phyloP scores from a whole-genome alignment of 2,888 invertebrate genomes.

The Carcina quercana region DNA sequence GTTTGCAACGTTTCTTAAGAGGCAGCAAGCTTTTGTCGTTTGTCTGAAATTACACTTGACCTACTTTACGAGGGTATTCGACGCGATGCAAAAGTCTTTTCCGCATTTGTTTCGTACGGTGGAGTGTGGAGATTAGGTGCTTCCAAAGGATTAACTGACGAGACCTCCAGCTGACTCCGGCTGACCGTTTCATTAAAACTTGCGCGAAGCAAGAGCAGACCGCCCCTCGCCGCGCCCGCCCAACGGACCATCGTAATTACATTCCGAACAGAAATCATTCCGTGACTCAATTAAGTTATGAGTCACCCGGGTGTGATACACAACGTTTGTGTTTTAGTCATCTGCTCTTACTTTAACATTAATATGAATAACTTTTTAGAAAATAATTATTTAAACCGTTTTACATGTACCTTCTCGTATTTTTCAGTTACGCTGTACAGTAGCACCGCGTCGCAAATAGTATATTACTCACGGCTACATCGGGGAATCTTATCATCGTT shows the following conservation, averaged over 20 bases:
- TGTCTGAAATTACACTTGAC: constrained; percentile 22
- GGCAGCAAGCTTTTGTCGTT: constrained; percentile 14
- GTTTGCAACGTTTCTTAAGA: constrained; percentile 14
- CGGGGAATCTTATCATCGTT: too few relatives aligned
- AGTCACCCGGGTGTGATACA: constrained; percentile 5
- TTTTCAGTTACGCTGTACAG: too few relatives aligned
- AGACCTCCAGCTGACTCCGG: constrained; percentile 37
- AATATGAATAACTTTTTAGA: too few relatives aligned
- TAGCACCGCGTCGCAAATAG: too few relatives aligned
- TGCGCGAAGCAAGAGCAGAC: too few relatives aligned
- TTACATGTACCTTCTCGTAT: too few relatives aligned
- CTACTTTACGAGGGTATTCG: constrained; percentile 23
- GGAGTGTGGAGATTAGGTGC: constrained; percentile 47
- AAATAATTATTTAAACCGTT: too few relatives aligned
- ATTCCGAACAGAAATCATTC: constrained; percentile 40
- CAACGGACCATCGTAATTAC: constrained; percentile 31
- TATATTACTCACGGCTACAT: too few relatives aligned
- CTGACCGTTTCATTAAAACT: constrained; percentile 18
- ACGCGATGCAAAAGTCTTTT: constrained; percentile 21
- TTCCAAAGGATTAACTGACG: constrained; percentile 54
- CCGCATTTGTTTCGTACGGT: constrained; percentile 26
- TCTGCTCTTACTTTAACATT: too few relatives aligned
- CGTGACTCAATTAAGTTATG: constrained; percentile 31
- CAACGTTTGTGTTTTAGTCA: too few relatives aligned
- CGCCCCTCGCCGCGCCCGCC: too few relatives aligned